Percentiles rank a stretch among this genome's conserved stretches.
These are phyloP conservation scores for Tauraco erythrolophus DNA, from an alignment of 2,113 vertebrate genomes.

Conservation along the genomic window DNA sequence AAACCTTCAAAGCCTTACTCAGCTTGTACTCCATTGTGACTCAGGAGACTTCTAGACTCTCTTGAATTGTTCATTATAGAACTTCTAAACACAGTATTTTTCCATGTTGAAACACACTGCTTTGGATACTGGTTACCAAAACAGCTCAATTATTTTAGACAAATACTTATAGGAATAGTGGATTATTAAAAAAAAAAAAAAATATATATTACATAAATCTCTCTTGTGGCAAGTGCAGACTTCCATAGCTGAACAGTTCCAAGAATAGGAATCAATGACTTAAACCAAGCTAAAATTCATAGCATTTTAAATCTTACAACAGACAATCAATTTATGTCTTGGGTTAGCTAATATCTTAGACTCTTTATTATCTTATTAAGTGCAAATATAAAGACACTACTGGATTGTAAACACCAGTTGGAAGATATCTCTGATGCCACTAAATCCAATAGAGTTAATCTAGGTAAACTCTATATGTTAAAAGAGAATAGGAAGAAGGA, in stretches of 20 bases:
- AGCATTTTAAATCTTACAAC: not conserved
- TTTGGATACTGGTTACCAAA: not conserved
- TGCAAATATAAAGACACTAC: not conserved
- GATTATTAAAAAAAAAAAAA: not conserved
- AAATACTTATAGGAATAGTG: not conserved
- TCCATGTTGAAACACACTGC: not conserved
- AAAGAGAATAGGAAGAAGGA: not conserved
- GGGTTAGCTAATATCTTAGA: not conserved
- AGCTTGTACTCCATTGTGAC: not conserved
- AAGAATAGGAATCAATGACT: not conserved
- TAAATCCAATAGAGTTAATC: not conserved
- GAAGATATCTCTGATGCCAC: not conserved
- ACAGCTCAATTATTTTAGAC: not conserved
- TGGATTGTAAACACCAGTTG: not conserved
- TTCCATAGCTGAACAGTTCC: not conserved
- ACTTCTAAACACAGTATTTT: not conserved
- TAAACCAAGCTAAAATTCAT: not conserved
- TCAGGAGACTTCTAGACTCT: not conserved
- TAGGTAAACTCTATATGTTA: not conserved
- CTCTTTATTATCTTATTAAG: not conserved
- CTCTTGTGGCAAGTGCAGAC: not conserved
- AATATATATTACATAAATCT: no score
- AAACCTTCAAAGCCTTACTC: not conserved
- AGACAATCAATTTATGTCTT: not conserved
- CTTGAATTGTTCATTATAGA: not conserved